Evolutionary conservation across 2,888 invertebrate genomes (phyloP).

Genomic region (Thecophora atra): DNA sequence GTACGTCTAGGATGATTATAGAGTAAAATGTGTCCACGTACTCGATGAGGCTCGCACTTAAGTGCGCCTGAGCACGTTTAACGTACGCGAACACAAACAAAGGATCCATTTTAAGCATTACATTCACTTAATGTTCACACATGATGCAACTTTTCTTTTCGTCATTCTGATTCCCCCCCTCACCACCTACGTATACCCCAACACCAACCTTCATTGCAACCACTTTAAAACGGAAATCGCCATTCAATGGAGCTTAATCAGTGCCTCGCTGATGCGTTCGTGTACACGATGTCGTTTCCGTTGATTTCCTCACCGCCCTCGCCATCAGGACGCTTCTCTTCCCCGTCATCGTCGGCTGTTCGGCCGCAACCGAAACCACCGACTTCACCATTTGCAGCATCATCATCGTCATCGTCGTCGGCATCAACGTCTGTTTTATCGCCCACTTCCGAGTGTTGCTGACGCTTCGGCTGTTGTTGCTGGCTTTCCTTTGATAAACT

Average conservation of each 20-base stretch:
- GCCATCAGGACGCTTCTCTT: not conserved
- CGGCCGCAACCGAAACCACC: not conserved
- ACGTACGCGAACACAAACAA: not conserved
- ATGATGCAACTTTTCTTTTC: not conserved
- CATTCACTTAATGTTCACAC: conserved; percentile 10
- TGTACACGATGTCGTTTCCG: conserved; percentile 37
- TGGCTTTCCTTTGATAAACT: conserved; percentile 42
- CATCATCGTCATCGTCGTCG: conserved; percentile 44
- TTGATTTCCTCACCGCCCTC: conserved; percentile 37
- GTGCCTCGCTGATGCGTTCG: conserved; percentile 45
- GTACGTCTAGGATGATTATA: too few relatives aligned
- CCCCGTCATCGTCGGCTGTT: conserved; percentile 36
- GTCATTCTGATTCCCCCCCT: not conserved
- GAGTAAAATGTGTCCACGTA: too few relatives aligned
- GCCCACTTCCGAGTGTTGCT: conserved; percentile 55
- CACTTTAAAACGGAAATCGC: conserved; percentile 49
- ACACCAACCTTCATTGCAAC: not conserved
- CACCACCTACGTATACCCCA: not conserved
- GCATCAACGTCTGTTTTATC: conserved; percentile 51
- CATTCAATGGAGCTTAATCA: conserved; percentile 52
- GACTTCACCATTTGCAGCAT: conserved; percentile 32
- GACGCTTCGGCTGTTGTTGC: conserved; percentile 45
- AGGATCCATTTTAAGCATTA: not conserved
- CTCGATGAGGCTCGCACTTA: too few relatives aligned
- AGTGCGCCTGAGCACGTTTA: too few relatives aligned